phyloP scores from a whole-genome alignment of 2,888 invertebrate genomes.

The Sicus ferrugineus region DNA sequence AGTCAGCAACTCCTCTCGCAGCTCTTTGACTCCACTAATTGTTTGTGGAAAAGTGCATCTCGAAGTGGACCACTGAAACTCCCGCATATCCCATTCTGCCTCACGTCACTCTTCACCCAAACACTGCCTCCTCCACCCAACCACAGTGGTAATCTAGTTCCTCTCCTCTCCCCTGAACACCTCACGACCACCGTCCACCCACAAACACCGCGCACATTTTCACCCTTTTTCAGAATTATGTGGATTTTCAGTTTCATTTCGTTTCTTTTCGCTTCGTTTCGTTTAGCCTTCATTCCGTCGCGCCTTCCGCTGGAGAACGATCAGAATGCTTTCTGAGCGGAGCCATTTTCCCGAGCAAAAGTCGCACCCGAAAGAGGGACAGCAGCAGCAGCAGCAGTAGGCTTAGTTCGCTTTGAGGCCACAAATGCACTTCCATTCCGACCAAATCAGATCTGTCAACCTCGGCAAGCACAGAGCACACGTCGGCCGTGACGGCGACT shows the following conservation, averaged over 20 bases:
- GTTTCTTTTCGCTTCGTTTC: too few relatives aligned
- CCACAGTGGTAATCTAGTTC: not conserved
- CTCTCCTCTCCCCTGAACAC: not conserved
- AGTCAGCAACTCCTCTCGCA: not conserved
- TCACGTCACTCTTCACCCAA: not conserved
- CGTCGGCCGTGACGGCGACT: not conserved
- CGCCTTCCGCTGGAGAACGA: slow-evolving; percentile 13
- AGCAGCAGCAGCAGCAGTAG: slow-evolving; percentile 17
- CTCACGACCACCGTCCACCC: not conserved
- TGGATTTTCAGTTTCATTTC: slow-evolving; percentile 30
- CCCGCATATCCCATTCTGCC: not conserved
- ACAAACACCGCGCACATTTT: not conserved
- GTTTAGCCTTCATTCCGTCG: not conserved
- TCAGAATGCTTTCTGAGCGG: slow-evolving; percentile 11
- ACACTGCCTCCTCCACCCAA: not conserved
- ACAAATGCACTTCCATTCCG: slow-evolving; percentile 20
- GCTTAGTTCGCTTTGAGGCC: slow-evolving; percentile 27
- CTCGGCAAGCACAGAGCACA: not conserved
- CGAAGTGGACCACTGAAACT: not conserved
- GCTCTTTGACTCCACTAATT: too few relatives aligned
- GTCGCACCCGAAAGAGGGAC: slow-evolving; percentile 4
- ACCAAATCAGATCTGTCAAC: too few relatives aligned
- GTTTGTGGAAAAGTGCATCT: slow-evolving; percentile 10
- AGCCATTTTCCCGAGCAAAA: slow-evolving; percentile 24
- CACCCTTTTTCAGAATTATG: slow-evolving; percentile 19